Evolutionary conservation across 2,113 vertebrate genomes (phyloP), one percentile per base, ranked within the genome.

Genomic region (Scartelaos histophorus): DNA sequence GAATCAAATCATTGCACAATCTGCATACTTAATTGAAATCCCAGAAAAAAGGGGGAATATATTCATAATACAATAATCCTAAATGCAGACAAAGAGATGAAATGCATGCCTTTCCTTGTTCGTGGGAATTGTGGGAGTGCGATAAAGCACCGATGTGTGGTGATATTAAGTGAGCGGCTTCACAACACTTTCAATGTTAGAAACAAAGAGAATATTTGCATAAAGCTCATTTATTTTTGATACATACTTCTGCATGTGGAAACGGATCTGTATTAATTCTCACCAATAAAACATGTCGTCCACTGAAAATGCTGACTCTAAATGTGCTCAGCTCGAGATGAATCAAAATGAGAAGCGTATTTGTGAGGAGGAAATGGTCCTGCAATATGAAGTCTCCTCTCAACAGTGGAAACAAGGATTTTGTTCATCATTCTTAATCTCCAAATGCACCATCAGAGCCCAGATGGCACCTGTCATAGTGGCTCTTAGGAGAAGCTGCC

Each of bases 401-500:
- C 62, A 73, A 69, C 54, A 77, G 78, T 67, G 69, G n/a, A 85
- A 81, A 83, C 74, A 80, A 87, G 67, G 35, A 54, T 83, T 84
- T 71, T 79, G 81, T 80, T 87, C 62, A 64, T 65, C 75, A 53
- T 78, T 67, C 81, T 71, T 86, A 77, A 88, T 81, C 70, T 69
- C 61, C 15, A 66, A 81, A 82, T 46, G 64, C 67, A 68, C 74
- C 80, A 84, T 68, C 76, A 75, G 64, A 71, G 66, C 74, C 67
- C 87, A 89, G 81, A 88, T 85, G 86, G 85, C 75, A 70, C 25
- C 60, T 64, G 65, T 68, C 77, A 82, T 76, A n/a, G 66, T 79
- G 81, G 70, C 76, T 73, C 68, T 80, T 72, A 43, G 3, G 46
- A 68, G 73, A 80, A 68, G 64, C 76, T 46, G 75, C 75, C 69